These are phyloP conservation scores for Fratercula arctica DNA, from an alignment of 2,797 vertebrate species.

Conservation along the genomic window DNA sequence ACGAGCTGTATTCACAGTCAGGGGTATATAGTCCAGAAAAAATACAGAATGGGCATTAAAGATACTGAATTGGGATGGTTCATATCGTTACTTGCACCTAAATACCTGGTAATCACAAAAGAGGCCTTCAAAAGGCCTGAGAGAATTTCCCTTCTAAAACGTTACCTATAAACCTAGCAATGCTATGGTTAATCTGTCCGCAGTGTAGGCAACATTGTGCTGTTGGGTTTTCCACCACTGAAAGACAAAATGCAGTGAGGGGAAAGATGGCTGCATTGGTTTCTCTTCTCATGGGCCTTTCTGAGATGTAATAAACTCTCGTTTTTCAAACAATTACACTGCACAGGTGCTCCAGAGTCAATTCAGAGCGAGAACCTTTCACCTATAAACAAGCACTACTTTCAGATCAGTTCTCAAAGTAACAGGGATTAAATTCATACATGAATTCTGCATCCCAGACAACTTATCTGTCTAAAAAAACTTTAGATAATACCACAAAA, in stretches of 20 bases:
- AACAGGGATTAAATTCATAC: background rate
- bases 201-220: background rate
- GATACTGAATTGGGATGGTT: background rate
- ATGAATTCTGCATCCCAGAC: background rate
- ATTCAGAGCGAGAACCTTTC: background rate
- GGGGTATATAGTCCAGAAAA: background rate
- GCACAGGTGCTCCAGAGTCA: background rate
- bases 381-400: background rate
- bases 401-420: background rate
- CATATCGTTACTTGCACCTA: background rate
- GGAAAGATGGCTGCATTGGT: background rate
- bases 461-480: fast-evolving
- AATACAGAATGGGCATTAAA: background rate
- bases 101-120: background rate
- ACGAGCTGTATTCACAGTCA: background rate
- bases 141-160: background rate
- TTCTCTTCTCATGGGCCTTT: background rate
- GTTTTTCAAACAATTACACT: background rate
- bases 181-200: background rate
- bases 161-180: background rate
- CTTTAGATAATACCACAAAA: background rate
- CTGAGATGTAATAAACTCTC: background rate
- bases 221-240: background rate
- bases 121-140: fast-evolving
- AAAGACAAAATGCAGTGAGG: background rate